These are phyloP conservation scores for Drosophila azteca DNA, from an alignment of 1,140 invertebrate species.

Conservation along the genomic window DNA sequence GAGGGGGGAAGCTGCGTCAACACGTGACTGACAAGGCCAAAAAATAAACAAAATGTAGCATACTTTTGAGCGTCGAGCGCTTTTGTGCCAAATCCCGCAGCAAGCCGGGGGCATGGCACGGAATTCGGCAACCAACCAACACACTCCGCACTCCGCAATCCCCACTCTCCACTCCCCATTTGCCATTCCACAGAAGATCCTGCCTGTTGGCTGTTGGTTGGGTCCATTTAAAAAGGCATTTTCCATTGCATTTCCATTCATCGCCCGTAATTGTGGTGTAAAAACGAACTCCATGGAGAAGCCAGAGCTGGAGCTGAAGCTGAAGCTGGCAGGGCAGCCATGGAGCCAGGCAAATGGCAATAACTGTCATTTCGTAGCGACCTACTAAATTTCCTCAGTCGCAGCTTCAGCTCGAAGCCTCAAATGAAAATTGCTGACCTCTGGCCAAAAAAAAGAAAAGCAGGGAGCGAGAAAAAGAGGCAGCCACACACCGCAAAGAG, in stretches of 20 bases:
- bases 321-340: no score
- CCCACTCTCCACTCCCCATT: background rate
- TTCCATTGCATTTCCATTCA: slow-evolving; percentile 76
- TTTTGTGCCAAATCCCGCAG: slow-evolving; percentile 56
- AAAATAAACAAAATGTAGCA: slow-evolving; percentile 64
- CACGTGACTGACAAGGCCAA: slow-evolving; percentile 49
- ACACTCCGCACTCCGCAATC: no score
- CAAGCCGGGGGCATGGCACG: background rate
- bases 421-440: slow-evolving; percentile 79
- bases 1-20: slow-evolving; percentile 36
- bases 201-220: background rate
- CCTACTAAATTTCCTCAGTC: slow-evolving; percentile 62
- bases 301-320: no score
- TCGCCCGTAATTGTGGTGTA: slow-evolving; percentile 78
- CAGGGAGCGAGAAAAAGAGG: slow-evolving; percentile 17
- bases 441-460: slow-evolving; percentile 33
- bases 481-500: slow-evolving; percentile 45
- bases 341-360: slow-evolving; percentile 55
- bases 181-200: no score
- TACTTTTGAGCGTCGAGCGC: slow-evolving; percentile 49
- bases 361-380: slow-evolving; percentile 78
- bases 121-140: no score
- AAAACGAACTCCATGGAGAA: slow-evolving; percentile 46
- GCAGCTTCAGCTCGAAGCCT: slow-evolving; percentile 38
- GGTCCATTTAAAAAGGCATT: slow-evolving; percentile 73